Base-by-base conservation (phyloP, 2,797 vertebrate genomes). In the Acrocephalus scirpaceus region DNA sequence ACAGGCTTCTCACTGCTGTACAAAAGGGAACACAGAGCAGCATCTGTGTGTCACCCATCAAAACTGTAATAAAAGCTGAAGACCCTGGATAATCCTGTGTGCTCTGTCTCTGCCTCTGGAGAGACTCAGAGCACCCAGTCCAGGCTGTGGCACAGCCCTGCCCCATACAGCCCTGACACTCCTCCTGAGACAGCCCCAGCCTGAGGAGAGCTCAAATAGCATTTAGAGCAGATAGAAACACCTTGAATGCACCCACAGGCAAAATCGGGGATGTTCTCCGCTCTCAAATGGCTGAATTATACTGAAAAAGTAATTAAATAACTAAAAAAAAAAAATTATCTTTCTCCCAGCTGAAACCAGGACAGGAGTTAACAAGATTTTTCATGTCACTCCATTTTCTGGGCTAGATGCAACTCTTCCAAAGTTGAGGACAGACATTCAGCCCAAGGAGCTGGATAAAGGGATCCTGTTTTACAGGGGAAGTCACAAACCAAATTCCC, bases 71-170 rank as follows among this genome's bases (percentile, higher is more conserved):
- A 18, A 74, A 47, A 32, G 36, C 16, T 92, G 79, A 44, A 66
- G 74, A 11, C 20, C 22, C 36, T 6, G 48, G 14, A n/a, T 5
- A 11, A 1, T 29, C 18, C 30, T 0, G 0, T 8, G 42, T 13
- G 70, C 54, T 47, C 51, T 22, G 64, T 4, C 25, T 71, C 16
- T n/a, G 40, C 40, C 42, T 20, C 34, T 34, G 44, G 66, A 66
- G n/a, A 73, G 17, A 7, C 53, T 14, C 20, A 6, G 32, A 48
- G 23, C 32, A 6, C 20, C 25, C 10, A 8, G 29, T 2, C 5
- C 16, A 9, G 58, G 77, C 47, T 44, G 45, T 7, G 26, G 53
- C 82, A 40, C 56, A 7, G 51, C 79, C 71, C 84, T 82, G 50
- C n/a, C 30, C 83, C 57, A 18, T 14, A 13, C 54, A 53, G 72